Evolutionary conservation across 2,888 invertebrate genomes (phyloP), one percentile per base, ranked within the genome.

Genomic region (Hypena proboscidalis): DNA sequence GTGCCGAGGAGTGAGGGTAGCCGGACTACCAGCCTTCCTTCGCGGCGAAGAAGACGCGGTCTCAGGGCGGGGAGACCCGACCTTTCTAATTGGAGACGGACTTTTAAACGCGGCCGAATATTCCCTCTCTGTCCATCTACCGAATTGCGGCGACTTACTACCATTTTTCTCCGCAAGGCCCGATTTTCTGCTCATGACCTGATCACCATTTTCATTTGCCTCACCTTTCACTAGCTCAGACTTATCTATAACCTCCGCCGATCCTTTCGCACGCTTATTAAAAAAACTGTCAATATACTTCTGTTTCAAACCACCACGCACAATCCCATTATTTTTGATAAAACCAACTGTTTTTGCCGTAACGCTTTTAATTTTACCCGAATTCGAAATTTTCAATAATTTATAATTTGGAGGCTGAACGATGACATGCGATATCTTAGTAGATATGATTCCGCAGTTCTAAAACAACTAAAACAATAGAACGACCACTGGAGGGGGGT

Each of bases 361-460:
- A 32, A 32, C 52, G 59, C 54, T 74, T 60, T 66, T 71, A 58
- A 73, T 72, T 79, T 80, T 84, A 65, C 55, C 74, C 40, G 61
- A 72, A 58, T 73, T 61, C 44, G 62, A 61, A 76, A 73, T 74
- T 74, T 82, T 87, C 64, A 85, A 76, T 70, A 83, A 78, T 83
- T 82, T 90, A 74, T 83, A 89, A 86, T 87, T 85, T 88, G 82
- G 80, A 81, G 88, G 87, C 66, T 89, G 87, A 59, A 88, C 78
- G 74, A 83, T 88, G 80, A 87, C 85, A 79, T 87, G 83, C 39
- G 83, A 80, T 62, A 88, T 74, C n/a, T n/a, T n/a, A n/a, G n/a
- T n/a, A n/a, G n/a, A n/a, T n/a, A n/a, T n/a, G n/a, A n/a, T n/a
- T n/a, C n/a, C n/a, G n/a, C n/a, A n/a, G n/a, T n/a, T n/a, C n/a